Percentiles rank a stretch among this genome's conserved stretches.
These are phyloP conservation scores for Marisa cornuarietis DNA, from an alignment of 1,140 invertebrate genomes.

Conservation along the genomic window DNA sequence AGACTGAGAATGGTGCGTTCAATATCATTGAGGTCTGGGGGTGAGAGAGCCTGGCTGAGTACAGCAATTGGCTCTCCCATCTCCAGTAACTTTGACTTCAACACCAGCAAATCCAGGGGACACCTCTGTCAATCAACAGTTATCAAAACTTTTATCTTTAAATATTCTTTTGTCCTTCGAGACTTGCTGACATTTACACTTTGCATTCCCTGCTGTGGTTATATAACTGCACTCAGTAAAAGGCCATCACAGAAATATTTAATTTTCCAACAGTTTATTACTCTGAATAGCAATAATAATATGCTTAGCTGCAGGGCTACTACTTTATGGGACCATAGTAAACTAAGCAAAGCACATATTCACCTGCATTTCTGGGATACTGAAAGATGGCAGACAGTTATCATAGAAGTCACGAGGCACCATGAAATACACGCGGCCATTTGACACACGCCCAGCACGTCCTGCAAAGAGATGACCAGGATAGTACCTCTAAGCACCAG, in stretches of 20 bases:
- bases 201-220: too few relatives aligned
- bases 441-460: conserved; percentile 84
- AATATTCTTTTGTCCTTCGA: too few relatives aligned
- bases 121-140: conserved; percentile 74
- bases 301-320: too few relatives aligned
- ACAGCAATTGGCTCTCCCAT: conserved; percentile 86
- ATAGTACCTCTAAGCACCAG: neutral
- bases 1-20: conserved; percentile 81
- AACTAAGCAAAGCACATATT: neutral
- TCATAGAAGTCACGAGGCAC: conserved; percentile 80
- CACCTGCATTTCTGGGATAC: conserved; percentile 65
- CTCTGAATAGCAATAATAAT: too few relatives aligned
- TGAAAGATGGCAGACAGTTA: conserved; percentile 51
- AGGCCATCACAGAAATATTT: too few relatives aligned
- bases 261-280: too few relatives aligned
- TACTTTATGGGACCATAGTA: too few relatives aligned
- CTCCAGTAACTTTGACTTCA: conserved; percentile 84
- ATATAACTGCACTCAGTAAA: too few relatives aligned
- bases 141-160: too few relatives aligned
- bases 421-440: conserved; percentile 88
- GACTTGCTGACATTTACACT: too few relatives aligned
- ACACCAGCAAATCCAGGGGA: conserved; percentile 84
- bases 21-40: conserved; percentile 86
- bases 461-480: conserved; percentile 67
- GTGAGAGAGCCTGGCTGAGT: conserved; percentile 85